A percentile compares a stretch with the other conserved stretches of the same genome.
These are phyloP conservation scores for Chaetogeoica ovagalla DNA, from an alignment of 2,888 invertebrate genomes.

Conservation along the genomic window DNA sequence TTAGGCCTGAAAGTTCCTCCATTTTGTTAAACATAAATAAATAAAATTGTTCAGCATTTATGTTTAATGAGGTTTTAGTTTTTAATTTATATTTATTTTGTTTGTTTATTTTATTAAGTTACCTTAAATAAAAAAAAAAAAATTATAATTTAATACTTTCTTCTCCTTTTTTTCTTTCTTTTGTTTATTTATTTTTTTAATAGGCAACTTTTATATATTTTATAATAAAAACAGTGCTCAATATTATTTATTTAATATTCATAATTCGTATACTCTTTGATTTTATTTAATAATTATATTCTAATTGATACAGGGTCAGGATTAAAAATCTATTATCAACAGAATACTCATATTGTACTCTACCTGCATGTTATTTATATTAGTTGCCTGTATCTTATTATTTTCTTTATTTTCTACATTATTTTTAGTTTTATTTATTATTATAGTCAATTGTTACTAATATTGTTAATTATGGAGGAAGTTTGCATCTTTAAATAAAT, in stretches of 20 bases:
- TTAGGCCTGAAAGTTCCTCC: constrained; percentile 47
- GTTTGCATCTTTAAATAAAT: constrained; percentile 18
- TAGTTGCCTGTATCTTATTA: constrained; percentile 39
- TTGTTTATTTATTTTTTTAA: not conserved
- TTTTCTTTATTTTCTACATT: constrained; percentile 14
- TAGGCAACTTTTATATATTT: constrained; percentile 45
- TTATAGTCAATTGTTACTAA: constrained; percentile 39
- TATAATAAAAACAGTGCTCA: constrained; percentile 10
- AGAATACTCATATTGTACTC: not conserved
- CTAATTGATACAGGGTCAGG: constrained; percentile 22
- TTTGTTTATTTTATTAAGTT: constrained; percentile 40
- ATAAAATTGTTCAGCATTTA: constrained; percentile 25
- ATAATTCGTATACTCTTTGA: not conserved
- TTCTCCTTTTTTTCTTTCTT: too few species aligned
- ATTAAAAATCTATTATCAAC: not conserved
- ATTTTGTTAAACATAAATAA: constrained; percentile 35
- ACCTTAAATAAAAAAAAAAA: constrained; percentile 21
- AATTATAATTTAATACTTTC: not conserved
- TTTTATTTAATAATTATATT: constrained; percentile 2
- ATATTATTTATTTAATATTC: not conserved
- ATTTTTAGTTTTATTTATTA: constrained; percentile 31
- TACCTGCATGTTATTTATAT: constrained; percentile 7
- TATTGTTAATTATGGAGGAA: constrained; percentile 23
- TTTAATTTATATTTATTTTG: constrained; percentile 38
- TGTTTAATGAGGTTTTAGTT: constrained; percentile 50